phyloP scores from a whole-genome alignment of 2,888 invertebrate species.

The Germaria angustata region DNA sequence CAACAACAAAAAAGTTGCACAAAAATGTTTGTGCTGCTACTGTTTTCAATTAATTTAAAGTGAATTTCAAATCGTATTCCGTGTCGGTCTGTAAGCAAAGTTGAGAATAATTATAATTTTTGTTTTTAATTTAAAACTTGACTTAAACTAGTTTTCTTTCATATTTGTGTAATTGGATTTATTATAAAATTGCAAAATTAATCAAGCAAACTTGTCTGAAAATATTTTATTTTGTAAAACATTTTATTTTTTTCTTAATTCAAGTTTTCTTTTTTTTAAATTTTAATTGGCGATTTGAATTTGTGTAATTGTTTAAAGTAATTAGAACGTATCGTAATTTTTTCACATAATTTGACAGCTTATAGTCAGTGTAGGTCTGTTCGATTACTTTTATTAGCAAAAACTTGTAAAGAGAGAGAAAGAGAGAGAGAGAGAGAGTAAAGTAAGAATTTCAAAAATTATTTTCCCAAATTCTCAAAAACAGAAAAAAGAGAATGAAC shows the following conservation, averaged over 20 bases:
- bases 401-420: too few species aligned
- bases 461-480: too few species aligned
- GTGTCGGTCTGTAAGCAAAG: conserved; percentile 13
- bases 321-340: neutral
- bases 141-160: conserved; percentile 54
- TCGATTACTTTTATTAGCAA: too few species aligned
- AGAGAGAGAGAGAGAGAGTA: too few species aligned
- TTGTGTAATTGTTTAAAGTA: neutral
- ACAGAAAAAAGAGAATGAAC: too few species aligned
- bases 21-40: neutral
- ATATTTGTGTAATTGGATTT: conserved; percentile 56
- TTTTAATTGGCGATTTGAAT: neutral
- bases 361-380: too few species aligned
- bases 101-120: conserved; percentile 55
- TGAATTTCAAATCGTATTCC: conserved; percentile 25
- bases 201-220: conserved; percentile 55
- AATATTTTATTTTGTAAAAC: conserved; percentile 17
- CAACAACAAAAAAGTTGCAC: conserved; percentile 3
- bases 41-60: conserved; percentile 6
- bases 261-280: neutral
- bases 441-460: too few species aligned
- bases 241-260: conserved; percentile 20
- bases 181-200: conserved; percentile 53
- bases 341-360: too few species aligned
- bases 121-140: conserved; percentile 32